Percentiles rank a stretch among this genome's conserved stretches.
phyloP scores from a whole-genome alignment of 2,797 vertebrate species.

The Melanogrammus aeglefinus region DNA sequence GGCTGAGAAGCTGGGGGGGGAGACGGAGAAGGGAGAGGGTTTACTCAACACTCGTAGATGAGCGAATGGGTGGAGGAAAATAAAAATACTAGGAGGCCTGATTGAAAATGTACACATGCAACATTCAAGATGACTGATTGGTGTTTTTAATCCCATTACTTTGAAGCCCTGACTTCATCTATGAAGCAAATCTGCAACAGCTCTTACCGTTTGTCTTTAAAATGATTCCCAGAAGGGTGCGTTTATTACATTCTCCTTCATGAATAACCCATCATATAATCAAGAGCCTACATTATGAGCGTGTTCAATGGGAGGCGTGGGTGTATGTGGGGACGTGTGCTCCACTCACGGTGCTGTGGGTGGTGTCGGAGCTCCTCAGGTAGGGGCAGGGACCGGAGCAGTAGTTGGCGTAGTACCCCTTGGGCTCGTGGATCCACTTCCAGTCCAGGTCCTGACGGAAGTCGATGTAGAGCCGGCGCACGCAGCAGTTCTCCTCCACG shows the following conservation, averaged over 20 bases:
- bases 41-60: too few species aligned
- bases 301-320: too few species aligned
- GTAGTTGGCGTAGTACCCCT: conserved; percentile 92
- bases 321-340: neutral
- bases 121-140: too few species aligned
- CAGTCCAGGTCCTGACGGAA: conserved; percentile 91
- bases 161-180: too few species aligned
- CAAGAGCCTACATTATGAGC: too few species aligned
- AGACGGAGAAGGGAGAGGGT: too few species aligned
- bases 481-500: conserved; percentile 89
- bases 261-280: too few species aligned
- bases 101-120: too few species aligned
- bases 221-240: neutral
- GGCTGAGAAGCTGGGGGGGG: conserved; percentile 80
- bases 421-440: conserved; percentile 96
- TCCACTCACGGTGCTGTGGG: conserved; percentile 84
- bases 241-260: neutral
- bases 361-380: conserved; percentile 87
- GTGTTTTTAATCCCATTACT: too few species aligned
- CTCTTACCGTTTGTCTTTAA: neutral
- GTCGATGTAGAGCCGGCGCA: conserved; percentile 89
- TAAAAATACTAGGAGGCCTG: too few species aligned
- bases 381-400: conserved; percentile 92
- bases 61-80: too few species aligned
- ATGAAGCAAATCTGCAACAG: too few species aligned